Evolutionary conservation across 2,888 invertebrate species (phyloP).

Genomic region (Panopea generosa): DNA sequence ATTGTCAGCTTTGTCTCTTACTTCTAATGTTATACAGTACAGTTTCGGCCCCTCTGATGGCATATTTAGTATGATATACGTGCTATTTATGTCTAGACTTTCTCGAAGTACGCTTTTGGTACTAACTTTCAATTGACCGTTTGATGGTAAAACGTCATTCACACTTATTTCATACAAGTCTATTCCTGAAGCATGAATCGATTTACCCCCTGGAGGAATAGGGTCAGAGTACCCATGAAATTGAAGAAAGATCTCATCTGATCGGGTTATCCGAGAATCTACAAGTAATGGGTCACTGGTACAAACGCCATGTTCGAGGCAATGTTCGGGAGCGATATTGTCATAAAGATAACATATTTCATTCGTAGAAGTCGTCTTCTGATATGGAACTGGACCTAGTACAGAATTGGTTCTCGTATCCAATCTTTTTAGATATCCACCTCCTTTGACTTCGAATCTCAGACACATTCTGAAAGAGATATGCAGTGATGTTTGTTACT

Average conservation of each 20-base stretch:
- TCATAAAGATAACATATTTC: slow-evolving; percentile 4
- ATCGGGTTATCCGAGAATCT: neutral
- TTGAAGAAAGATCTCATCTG: neutral
- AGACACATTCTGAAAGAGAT: slow-evolving; percentile 4
- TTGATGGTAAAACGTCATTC: neutral
- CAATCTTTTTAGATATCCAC: neutral
- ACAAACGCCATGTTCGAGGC: neutral
- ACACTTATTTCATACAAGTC: slow-evolving; percentile 2
- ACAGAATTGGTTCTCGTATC: neutral
- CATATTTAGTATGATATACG: no score
- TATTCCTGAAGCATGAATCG: slow-evolving; percentile 1
- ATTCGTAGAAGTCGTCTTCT: neutral
- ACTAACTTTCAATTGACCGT: neutral
- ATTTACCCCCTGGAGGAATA: neutral
- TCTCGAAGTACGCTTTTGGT: neutral
- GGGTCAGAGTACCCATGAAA: slow-evolving; percentile 4
- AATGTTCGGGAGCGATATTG: neutral
- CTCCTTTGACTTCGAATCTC: neutral
- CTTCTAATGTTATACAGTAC: slow-evolving; percentile 18
- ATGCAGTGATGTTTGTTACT: no score
- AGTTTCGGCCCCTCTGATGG: no score
- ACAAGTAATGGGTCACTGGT: neutral
- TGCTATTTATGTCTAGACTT: no score
- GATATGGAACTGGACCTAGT: neutral
- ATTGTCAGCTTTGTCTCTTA: slow-evolving; percentile 50